Evolutionary conservation across 2,113 vertebrate genomes (phyloP), one percentile per base, ranked within the genome.

Genomic region (Stictonetta naevosa): DNA sequence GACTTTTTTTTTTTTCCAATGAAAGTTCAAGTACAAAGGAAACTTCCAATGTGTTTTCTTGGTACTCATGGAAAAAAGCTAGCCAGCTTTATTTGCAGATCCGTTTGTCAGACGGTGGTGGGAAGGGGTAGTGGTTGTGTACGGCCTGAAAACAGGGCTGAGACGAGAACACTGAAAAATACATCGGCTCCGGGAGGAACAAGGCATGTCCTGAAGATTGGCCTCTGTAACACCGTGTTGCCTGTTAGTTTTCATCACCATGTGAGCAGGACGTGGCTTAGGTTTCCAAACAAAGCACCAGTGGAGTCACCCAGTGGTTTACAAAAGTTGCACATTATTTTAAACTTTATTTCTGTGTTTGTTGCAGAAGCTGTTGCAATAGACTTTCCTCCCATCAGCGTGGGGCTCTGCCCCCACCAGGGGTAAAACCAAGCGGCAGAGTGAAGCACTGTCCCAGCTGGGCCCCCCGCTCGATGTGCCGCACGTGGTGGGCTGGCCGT

Each of bases 401-500:
- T 38, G 28, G 67, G 28, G 7, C 23, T 75, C 15, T 2, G 2
- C 63, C 19, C 44, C 14, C 12, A 12, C 53, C 36, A 33, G 62
- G 19, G 23, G 26, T 80, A 66, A 80, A 85, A 38, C 4, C 33
- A 26, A 38, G 28, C 10, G 17, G 16, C n/a, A 55, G 66, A 67
- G 10, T 6, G 36, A 83, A 90, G 68, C 28, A 34, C 76, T 86
- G 29, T 42, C 26, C 33, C 40, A 52, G 46, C 17, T 68, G 60
- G 60, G 25, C 25, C 60, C 10, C 15, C 36, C 28, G 36, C 60
- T 63, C 25, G 11, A 18, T 63, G 34, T 38, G 25, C 60, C 60
- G 38, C 16, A 18, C 0, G 0, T 20, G 53, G 36, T 52, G 25
- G 58, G 12, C 33, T 58, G 36, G 23, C 36, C 25, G 4, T 20